Conservation (phyloP, 2,113 vertebrate genomes). For the Phocoena sinus region DNA sequence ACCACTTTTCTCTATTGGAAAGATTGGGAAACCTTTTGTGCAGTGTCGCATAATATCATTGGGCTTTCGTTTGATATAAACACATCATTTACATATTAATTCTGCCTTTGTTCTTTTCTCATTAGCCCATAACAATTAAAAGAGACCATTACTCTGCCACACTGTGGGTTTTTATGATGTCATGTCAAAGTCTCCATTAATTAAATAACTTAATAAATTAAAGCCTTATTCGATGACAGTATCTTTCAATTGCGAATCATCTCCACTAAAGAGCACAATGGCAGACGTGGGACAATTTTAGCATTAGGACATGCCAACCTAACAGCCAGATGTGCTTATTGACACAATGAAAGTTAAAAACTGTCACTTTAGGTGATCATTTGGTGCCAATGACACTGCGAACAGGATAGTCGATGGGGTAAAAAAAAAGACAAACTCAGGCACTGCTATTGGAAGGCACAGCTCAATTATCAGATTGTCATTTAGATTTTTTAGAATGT, state of each 20-base stretch:
- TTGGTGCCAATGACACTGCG: neutral
- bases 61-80: constrained; percentile 42
- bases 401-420: neutral
- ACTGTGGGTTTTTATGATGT: constrained; percentile 62
- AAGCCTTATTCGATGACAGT: constrained; percentile 30
- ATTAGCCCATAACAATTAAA: constrained; percentile 64
- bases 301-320: neutral
- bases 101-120: constrained; percentile 60
- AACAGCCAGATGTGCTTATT: constrained; percentile 33
- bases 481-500: constrained; percentile 27
- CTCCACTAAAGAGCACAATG: constrained; percentile 16
- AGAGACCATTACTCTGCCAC: constrained; percentile 41
- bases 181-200: constrained; percentile 62
- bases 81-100: constrained; percentile 57
- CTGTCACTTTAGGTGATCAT: neutral
- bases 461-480: constrained; percentile 37
- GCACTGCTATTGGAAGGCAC: neutral
- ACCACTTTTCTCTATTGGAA: neutral
- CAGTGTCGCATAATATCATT: neutral
- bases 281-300: constrained; percentile 4
- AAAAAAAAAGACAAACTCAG: neutral
- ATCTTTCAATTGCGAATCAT: constrained; percentile 45
- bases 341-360: constrained; percentile 26
- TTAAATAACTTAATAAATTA: constrained; percentile 66
- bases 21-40: neutral